Evolutionary conservation across 2,113 vertebrate species (phyloP).

Genomic region (Bubo scandiacus): DNA sequence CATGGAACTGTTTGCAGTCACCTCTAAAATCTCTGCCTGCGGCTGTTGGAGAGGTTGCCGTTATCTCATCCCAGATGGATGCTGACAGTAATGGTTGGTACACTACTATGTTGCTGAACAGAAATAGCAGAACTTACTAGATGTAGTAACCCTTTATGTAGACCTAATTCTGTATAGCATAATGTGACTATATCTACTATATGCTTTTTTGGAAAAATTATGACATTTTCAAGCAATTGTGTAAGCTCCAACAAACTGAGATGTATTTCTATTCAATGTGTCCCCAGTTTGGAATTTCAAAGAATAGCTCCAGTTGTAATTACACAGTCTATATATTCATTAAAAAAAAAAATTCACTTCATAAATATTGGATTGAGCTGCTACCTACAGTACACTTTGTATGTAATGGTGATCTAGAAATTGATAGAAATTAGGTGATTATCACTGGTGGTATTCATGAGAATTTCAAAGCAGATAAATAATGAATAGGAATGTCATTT

Average conservation of each 20-base stretch:
- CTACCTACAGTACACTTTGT: background rate
- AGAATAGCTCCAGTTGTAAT: background rate
- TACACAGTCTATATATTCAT: background rate
- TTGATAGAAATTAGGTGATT: constrained; percentile 45
- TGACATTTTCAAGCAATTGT: background rate
- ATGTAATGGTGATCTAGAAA: constrained; percentile 28
- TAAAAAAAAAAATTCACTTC: background rate
- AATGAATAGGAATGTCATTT: constrained; percentile 69
- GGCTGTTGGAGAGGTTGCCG: background rate
- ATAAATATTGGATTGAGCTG: constrained; percentile 44
- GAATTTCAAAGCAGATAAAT: constrained; percentile 69
- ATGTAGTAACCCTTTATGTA: background rate
- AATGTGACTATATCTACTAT: background rate
- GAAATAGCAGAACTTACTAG: background rate
- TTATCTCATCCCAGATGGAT: background rate
- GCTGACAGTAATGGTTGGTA: background rate
- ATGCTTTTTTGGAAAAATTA: background rate
- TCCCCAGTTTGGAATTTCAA: background rate
- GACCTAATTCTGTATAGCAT: background rate
- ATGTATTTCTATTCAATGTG: background rate
- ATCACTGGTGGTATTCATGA: constrained; percentile 51
- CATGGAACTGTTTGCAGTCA: background rate
- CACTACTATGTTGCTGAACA: background rate
- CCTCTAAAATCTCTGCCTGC: background rate
- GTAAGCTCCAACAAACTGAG: background rate